phyloP scores from a whole-genome alignment of 2,888 invertebrate genomes.

The Embidobia sp. region DNA sequence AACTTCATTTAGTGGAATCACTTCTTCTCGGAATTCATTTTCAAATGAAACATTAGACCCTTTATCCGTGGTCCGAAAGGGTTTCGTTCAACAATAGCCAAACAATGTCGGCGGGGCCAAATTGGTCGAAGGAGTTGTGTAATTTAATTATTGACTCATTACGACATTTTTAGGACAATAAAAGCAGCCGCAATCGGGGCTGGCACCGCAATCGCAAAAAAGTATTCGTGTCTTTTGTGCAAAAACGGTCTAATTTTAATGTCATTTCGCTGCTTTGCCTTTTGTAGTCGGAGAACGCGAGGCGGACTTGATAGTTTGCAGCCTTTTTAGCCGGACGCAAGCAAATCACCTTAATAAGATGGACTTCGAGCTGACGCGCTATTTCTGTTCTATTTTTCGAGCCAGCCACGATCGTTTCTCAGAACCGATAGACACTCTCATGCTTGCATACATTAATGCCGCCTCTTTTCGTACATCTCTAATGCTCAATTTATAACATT shows the following conservation, averaged over 20 bases:
- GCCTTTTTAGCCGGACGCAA: conserved; percentile 10
- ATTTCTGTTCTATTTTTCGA: conserved; percentile 34
- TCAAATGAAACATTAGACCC: too few relatives aligned
- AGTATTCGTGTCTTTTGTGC: conserved; percentile 44
- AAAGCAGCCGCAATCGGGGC: too few relatives aligned
- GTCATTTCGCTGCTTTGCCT: conserved; percentile 24
- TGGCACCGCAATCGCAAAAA: conserved; percentile 14
- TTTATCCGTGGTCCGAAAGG: neutral
- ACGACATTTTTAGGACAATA: conserved; percentile 14
- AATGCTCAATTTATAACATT: too few relatives aligned
- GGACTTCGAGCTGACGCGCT: conserved; percentile 26
- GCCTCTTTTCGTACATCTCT: too few relatives aligned
- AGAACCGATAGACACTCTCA: conserved; percentile 18
- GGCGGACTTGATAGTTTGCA: neutral
- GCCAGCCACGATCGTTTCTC: conserved; percentile 21
- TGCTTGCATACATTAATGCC: conserved; percentile 21
- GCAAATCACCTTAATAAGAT: conserved; percentile 45
- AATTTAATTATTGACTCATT: conserved; percentile 28
- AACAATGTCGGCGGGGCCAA: conserved; percentile 4
- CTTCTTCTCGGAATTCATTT: too few relatives aligned
- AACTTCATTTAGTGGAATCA: too few relatives aligned
- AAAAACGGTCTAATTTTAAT: conserved; percentile 10
- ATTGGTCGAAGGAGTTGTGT: neutral
- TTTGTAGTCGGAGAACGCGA: conserved; percentile 13
- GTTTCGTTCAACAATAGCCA: neutral